A percentile compares a stretch with the other conserved stretches of the same genome.
Conservation (phyloP, 2,113 vertebrate species). For the Thalassoma bifasciatum region DNA sequence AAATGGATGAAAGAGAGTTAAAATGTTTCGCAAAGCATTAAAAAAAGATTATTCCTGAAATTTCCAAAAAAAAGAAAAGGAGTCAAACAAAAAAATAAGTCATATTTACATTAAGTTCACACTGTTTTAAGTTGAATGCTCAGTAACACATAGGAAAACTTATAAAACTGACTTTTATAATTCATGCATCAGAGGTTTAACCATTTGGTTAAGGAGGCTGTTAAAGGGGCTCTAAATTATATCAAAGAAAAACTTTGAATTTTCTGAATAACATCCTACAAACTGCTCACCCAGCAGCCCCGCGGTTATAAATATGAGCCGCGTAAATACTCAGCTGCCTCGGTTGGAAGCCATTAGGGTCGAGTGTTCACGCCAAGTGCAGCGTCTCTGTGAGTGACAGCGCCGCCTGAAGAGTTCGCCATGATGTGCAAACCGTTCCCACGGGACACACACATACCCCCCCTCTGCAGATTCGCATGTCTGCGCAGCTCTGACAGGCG, state of each 20-base stretch:
- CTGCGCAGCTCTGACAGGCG: conserved; percentile 18
- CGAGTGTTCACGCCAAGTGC: conserved; percentile 55
- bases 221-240: too few species aligned
- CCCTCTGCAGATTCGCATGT: background rate
- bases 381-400: conserved; percentile 78
- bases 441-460: background rate
- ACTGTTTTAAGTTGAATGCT: too few species aligned
- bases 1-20: too few species aligned
- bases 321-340: conserved; percentile 87
- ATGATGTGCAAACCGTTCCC: conserved; percentile 37
- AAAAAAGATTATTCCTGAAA: too few species aligned
- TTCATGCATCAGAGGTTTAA: too few species aligned
- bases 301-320: conserved; percentile 75
- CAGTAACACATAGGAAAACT: too few species aligned
- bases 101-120: too few species aligned
- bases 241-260: background rate
- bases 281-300: conserved; percentile 39
- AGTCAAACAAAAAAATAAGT: too few species aligned
- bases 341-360: conserved; percentile 56
- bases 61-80: too few species aligned
- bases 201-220: too few species aligned
- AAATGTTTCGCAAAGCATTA: too few species aligned
- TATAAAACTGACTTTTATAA: too few species aligned
- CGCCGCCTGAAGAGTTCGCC: conserved; percentile 72
- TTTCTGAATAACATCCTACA: conserved; percentile 25